A percentile compares a stretch with the other conserved stretches of the same genome.
These are phyloP conservation scores for Synanthedon formicaeformis DNA, from an alignment of 2,888 invertebrate species.

Conservation along the genomic window DNA sequence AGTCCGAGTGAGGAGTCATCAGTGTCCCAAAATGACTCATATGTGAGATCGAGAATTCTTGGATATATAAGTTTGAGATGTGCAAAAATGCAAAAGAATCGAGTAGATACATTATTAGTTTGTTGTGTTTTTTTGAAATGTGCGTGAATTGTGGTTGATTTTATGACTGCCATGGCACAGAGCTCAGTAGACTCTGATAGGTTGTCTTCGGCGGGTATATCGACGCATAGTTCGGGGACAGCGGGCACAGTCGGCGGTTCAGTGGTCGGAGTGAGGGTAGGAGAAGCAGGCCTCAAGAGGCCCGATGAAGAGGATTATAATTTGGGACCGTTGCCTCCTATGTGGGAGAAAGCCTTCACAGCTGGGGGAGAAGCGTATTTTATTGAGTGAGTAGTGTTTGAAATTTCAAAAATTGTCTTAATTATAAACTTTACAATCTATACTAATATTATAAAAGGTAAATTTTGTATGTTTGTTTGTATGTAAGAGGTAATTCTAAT, in stretches of 20 bases:
- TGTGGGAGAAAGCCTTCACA: slow-evolving; percentile 98
- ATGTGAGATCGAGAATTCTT: slow-evolving; percentile 38
- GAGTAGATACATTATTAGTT: slow-evolving; percentile 6
- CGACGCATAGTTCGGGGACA: slow-evolving; percentile 62
- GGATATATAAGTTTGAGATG: slow-evolving; percentile 9
- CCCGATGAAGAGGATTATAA: slow-evolving; percentile 80
- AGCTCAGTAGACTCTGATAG: slow-evolving; percentile 62
- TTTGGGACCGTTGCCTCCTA: slow-evolving; percentile 90
- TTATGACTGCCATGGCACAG: slow-evolving; percentile 41
- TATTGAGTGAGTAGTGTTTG: slow-evolving; percentile 82
- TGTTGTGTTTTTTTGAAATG: slow-evolving; percentile 5
- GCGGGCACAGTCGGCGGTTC: slow-evolving; percentile 61
- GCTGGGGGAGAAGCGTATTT: slow-evolving; percentile 97
- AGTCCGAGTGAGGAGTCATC: slow-evolving; percentile 31
- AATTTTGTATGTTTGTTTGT: too few species aligned
- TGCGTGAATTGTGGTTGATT: slow-evolving; percentile 3
- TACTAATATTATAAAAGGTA: too few species aligned
- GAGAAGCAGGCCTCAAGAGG: slow-evolving; percentile 45
- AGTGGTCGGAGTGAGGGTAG: slow-evolving; percentile 56
- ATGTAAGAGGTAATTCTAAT: too few species aligned
- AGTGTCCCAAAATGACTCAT: slow-evolving; percentile 58
- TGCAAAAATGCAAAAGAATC: slow-evolving; percentile 4
- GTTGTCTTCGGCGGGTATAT: slow-evolving; percentile 61
- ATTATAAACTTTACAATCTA: too few species aligned
- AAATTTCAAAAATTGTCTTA: too few species aligned